Conservation (phyloP, 2,797 vertebrate genomes). For the Amazona ochrocephala region DNA sequence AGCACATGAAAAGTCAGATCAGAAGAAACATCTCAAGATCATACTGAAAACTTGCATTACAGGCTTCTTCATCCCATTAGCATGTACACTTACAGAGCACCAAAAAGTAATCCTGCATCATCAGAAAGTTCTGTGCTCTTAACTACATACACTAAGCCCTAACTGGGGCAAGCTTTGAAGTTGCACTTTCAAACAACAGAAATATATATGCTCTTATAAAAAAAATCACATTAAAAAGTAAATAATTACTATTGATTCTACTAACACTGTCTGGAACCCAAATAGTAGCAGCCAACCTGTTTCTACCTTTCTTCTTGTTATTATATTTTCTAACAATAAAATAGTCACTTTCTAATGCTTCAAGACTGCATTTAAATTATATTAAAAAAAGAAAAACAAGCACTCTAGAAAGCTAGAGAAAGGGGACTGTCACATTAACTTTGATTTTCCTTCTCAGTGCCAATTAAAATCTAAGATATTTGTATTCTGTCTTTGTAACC, state of each 20-base stretch:
- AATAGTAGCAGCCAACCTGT: not conserved
- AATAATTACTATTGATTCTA: conserved; percentile 2
- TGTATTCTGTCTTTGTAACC: not conserved
- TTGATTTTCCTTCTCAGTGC: not conserved
- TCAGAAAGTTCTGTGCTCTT: not conserved
- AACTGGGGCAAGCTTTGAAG: not conserved
- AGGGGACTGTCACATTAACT: not conserved
- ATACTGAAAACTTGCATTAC: not conserved
- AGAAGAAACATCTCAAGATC: not conserved
- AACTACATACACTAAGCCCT: accelerated
- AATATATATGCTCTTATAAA: not conserved
- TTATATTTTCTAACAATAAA: not conserved
- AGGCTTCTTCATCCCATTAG: not conserved
- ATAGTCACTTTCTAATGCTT: not conserved
- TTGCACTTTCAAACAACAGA: not conserved
- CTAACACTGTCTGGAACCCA: not conserved
- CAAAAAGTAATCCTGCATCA: not conserved
- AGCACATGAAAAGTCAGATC: not conserved
- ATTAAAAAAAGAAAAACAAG: not conserved
- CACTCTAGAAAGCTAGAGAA: not conserved
- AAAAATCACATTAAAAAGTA: conserved; percentile 10
- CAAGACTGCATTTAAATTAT: not conserved
- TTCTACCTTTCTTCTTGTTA: not conserved
- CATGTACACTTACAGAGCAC: not conserved
- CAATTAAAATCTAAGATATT: not conserved